phyloP scores from a whole-genome alignment of 2,113 vertebrate species.

The Notechis scutatus region DNA sequence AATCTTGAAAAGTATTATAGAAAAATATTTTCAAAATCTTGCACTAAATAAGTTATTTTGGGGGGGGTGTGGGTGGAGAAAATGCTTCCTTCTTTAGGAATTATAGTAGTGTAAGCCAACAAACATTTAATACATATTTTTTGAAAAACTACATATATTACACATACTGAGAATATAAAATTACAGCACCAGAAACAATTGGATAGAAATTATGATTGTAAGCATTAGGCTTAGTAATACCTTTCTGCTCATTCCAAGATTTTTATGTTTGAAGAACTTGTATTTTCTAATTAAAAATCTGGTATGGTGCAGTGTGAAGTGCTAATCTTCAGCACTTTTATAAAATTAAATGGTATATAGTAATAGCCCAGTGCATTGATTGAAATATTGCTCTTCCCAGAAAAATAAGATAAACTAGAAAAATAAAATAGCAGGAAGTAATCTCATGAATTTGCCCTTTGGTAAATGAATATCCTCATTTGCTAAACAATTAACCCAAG shows the following conservation, averaged over 20 bases:
- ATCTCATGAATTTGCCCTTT: not conserved
- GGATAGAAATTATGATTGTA: not conserved
- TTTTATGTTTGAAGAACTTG: not conserved
- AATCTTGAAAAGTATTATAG: not conserved
- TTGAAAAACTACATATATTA: not conserved
- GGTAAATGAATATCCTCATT: not conserved
- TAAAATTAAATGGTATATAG: not conserved
- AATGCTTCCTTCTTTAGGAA: not conserved
- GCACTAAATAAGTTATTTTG: not conserved
- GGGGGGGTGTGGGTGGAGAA: accelerated
- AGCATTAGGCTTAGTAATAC: not conserved
- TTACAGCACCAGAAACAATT: not conserved
- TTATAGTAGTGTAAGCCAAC: not conserved
- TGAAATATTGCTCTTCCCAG: not conserved
- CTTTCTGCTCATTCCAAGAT: not conserved
- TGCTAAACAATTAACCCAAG: not conserved
- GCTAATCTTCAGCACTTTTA: not conserved
- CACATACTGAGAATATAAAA: not conserved
- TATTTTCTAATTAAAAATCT: not conserved
- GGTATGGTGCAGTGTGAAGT: not conserved
- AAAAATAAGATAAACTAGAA: not conserved
- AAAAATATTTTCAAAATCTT: not conserved
- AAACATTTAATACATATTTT: not conserved
- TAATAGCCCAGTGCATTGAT: not conserved
- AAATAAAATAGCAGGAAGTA: not conserved